phyloP scores from a whole-genome alignment of 1,140 invertebrate genomes.

The Zaprionus kolodkinae region DNA sequence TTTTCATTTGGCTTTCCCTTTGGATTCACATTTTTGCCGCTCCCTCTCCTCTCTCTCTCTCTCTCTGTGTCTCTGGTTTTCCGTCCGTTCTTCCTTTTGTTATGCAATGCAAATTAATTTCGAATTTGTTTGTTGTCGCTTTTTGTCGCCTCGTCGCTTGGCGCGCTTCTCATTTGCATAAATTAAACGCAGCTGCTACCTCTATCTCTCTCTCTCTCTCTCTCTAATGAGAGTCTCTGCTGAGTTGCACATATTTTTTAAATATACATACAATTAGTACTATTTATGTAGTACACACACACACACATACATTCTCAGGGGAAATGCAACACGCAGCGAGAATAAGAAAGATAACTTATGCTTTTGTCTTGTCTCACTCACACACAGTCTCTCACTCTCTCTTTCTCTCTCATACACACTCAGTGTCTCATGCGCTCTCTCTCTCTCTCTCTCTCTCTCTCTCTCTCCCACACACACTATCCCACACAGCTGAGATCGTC shows the following conservation, averaged over 20 bases:
- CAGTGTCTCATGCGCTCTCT: no score
- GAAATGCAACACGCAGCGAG: conserved; percentile 6
- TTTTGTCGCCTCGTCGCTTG: conserved; percentile 30
- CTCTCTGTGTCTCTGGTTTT: no score
- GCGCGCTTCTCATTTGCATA: conserved; percentile 65
- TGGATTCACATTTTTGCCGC: conserved; percentile 34
- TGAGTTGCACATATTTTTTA: conserved; percentile 11
- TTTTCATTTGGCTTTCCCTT: conserved; percentile 32
- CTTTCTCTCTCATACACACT: conserved; percentile 7
- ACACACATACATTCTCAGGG: background rate
- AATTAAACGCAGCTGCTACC: conserved; percentile 41
- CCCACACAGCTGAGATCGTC: conserved; percentile 16
- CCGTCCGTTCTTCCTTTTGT: conserved; percentile 43
- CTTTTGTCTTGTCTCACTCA: conserved; percentile 11
- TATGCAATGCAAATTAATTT: conserved; percentile 74
- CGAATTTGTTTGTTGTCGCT: conserved; percentile 58
- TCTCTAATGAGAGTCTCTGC: background rate
- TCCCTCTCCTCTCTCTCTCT: background rate
- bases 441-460: background rate
- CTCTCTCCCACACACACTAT: conserved; percentile 15
- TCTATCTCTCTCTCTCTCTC: conserved; percentile 2
- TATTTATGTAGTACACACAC: conserved; percentile 19
- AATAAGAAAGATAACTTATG: conserved; percentile 10
- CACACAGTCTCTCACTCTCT: conserved; percentile 1
- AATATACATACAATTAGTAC: conserved; percentile 27